These are phyloP conservation scores for Melipona beecheii DNA, from an alignment of 2,888 invertebrate genomes.

Conservation along the genomic window DNA sequence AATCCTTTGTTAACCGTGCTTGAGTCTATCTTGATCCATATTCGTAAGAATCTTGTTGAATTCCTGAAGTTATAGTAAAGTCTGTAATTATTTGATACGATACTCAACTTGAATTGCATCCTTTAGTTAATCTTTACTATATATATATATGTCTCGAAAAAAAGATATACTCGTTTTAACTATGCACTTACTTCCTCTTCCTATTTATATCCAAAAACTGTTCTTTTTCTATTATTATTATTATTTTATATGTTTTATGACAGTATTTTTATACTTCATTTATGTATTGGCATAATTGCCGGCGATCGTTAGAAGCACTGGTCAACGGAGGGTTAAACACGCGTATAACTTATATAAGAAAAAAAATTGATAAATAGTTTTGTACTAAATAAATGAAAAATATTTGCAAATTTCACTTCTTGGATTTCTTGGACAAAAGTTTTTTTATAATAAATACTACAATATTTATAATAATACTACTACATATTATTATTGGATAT, in stretches of 20 bases:
- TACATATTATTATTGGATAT: not conserved
- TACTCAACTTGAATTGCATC: not conserved
- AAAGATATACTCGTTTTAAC: not conserved
- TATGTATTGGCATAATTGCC: not conserved
- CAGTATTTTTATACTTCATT: not conserved
- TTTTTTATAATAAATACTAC: not conserved
- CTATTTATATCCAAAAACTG: not conserved
- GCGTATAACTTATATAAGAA: not conserved
- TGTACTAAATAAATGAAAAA: constrained; percentile 18
- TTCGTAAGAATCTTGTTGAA: not conserved
- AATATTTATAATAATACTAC: not conserved
- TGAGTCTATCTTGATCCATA: not conserved
- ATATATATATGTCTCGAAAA: not conserved
- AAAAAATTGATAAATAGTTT: constrained; percentile 5
- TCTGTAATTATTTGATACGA: not conserved
- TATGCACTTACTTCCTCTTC: too few species aligned
- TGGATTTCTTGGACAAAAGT: not conserved
- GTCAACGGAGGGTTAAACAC: not conserved
- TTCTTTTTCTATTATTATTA: not conserved
- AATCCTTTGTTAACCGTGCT: not conserved
- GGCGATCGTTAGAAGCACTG: too few species aligned
- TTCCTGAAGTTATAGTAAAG: not conserved
- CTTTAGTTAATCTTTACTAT: not conserved
- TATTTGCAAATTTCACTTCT: not conserved
- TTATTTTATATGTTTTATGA: not conserved